These are phyloP conservation scores for Phoxinus phoxinus DNA, from an alignment of 2,113 vertebrate genomes.

Conservation along the genomic window DNA sequence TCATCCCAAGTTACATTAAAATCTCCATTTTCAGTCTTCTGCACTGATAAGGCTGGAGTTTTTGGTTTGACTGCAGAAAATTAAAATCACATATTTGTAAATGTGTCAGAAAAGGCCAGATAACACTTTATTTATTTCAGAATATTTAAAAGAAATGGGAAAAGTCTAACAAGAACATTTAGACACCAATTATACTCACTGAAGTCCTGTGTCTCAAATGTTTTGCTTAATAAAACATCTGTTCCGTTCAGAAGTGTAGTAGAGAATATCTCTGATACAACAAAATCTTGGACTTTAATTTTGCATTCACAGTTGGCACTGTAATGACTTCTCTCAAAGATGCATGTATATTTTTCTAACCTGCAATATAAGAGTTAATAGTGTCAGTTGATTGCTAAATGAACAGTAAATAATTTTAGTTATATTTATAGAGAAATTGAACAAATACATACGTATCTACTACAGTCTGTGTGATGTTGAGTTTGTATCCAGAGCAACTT, in stretches of 20 bases:
- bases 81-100: neutral
- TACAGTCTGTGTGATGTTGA: neutral
- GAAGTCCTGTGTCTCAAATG: accelerated
- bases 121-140: neutral
- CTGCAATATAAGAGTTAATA: neutral
- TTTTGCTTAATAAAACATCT: neutral
- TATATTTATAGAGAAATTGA: neutral
- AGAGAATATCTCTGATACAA: accelerated
- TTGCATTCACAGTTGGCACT: constrained; percentile 56
- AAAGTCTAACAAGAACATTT: neutral
- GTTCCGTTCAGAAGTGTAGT: constrained; percentile 40
- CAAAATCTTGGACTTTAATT: accelerated
- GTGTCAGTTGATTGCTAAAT: neutral
- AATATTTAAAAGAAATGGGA: neutral
- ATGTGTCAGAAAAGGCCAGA: neutral
- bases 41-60: constrained; percentile 58
- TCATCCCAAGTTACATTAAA: constrained; percentile 58
- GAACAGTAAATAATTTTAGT: neutral
- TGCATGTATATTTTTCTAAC: neutral
- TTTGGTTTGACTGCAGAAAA: constrained; percentile 67
- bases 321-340: neutral
- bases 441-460: neutral
- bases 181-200: constrained; percentile 60
- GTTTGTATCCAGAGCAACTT: constrained; percentile 59
- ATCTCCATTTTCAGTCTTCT: constrained; percentile 46